Base-by-base conservation (phyloP, 1,140 invertebrate genomes). In the Mylabris phalerata region DNA sequence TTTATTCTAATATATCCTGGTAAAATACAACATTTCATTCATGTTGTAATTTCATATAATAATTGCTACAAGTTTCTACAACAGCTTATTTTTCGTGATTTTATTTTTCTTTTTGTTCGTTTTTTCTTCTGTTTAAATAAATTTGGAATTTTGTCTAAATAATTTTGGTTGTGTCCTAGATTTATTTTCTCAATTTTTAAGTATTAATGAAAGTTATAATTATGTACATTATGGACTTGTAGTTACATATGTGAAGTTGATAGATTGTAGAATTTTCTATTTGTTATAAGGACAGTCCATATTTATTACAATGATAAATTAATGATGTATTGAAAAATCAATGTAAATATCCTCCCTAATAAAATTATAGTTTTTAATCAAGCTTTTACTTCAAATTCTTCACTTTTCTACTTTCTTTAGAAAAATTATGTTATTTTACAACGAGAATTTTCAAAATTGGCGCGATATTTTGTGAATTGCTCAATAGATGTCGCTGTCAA, bases 311-410 rank as follows among this genome's bases (percentile, higher is more conserved):
- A 50, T 42, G 56, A 48, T 50, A 58, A 58, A 42, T 58, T 49
- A 58, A 58, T 58, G 48, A 52, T 32, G 44, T 52, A 43, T 52
- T 57, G 26, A 44, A 19, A 43, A 57, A 39, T 51, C 45, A 11
- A 41, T 58, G 56, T 58, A 58, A 41, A 58, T 58, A 58, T 51
- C 45, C 43, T 56, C 38, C 43, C 38, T 19, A 58, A 58, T 58
- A 58, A 58, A 58, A 27, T 32, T 51, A 26, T 58, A 58, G 47
- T 58, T 58, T 58, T 58, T 58, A 58, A 24, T 9, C 10, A 19
- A 19, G 19, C 19, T 19, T 19, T 19, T 19, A 19, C 19, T 19
- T 19, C 19, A 19, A 19, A 19, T 19, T 19, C 1, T 1, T 19
- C 19, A 19, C 19, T 19, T 19, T 19, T 19, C 19, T 19, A 19